phyloP scores from a whole-genome alignment of 2,113 vertebrate species.

The Anas platyrhynchos region DNA sequence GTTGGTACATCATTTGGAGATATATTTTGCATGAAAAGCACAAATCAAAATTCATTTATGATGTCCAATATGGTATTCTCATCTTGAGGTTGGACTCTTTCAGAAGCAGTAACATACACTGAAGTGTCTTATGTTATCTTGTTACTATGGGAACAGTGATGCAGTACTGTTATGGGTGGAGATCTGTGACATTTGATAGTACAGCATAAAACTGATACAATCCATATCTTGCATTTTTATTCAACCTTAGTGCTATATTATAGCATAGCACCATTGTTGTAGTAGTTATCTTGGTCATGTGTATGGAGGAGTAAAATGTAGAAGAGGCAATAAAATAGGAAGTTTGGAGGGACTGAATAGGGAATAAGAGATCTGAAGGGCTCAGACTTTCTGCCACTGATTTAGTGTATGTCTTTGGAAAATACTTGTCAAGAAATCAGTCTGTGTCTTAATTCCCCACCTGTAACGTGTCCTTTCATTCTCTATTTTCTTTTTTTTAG shows the following conservation, averaged over 20 bases:
- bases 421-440: neutral
- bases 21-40: constrained; percentile 17
- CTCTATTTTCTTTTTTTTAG: neutral
- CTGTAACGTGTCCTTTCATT: neutral
- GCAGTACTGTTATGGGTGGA: constrained; percentile 24
- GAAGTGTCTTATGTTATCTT: constrained; percentile 18
- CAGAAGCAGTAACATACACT: neutral
- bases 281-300: neutral
- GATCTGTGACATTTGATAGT: constrained; percentile 26
- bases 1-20: neutral
- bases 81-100: neutral
- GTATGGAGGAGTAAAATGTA: neutral
- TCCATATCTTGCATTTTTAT: constrained; percentile 23
- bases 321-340: neutral
- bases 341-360: neutral
- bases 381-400: neutral
- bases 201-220: constrained; percentile 5
- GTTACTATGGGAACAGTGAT: constrained; percentile 62
- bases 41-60: neutral
- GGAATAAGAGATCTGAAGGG: neutral
- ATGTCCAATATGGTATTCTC: neutral
- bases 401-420: neutral
- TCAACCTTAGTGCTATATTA: neutral
- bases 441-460: neutral
- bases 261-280: neutral